Conservation (phyloP, 1,140 invertebrate species). For the Antheraea mylitta region DNA sequence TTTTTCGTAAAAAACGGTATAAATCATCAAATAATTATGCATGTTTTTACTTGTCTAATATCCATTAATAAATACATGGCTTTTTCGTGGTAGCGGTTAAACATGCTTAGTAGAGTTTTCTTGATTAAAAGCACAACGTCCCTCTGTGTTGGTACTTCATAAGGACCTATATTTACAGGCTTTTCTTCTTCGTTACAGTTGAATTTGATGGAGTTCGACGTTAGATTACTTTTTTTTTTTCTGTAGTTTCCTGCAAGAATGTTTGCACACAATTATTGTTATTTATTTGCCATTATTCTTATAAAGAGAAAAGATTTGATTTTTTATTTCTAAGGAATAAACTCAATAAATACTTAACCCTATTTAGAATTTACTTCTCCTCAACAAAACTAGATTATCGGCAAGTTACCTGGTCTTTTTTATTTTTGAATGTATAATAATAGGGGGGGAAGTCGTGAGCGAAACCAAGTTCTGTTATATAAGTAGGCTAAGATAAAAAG, state of each 20-base stretch:
- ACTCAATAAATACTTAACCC: too few relatives aligned
- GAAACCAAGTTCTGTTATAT: too few relatives aligned
- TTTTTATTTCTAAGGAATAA: too few relatives aligned
- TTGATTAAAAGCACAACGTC: slow-evolving; percentile 39
- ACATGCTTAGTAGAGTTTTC: slow-evolving; percentile 30
- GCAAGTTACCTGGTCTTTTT: too few relatives aligned
- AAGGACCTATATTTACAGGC: slow-evolving; percentile 39
- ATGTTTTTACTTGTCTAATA: slow-evolving; percentile 40
- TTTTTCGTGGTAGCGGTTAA: slow-evolving; percentile 37
- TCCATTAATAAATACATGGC: slow-evolving; percentile 42
- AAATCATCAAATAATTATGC: not conserved
- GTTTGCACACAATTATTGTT: not conserved
- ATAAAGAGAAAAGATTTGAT: too few relatives aligned
- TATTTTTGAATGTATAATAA: too few relatives aligned
- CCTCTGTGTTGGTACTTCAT: slow-evolving; percentile 43
- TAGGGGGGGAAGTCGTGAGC: too few relatives aligned
- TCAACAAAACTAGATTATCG: too few relatives aligned
- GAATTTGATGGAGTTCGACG: slow-evolving; percentile 12
- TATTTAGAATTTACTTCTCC: too few relatives aligned
- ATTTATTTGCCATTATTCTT: too few relatives aligned
- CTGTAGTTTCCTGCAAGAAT: not conserved
- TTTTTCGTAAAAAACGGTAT: not conserved
- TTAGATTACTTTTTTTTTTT: not conserved
- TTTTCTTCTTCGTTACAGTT: slow-evolving; percentile 36
- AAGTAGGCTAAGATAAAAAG: too few relatives aligned